Percentiles rank a stretch among this genome's conserved stretches.
phyloP scores from a whole-genome alignment of 2,888 invertebrate genomes.

The Eurois occulta region DNA sequence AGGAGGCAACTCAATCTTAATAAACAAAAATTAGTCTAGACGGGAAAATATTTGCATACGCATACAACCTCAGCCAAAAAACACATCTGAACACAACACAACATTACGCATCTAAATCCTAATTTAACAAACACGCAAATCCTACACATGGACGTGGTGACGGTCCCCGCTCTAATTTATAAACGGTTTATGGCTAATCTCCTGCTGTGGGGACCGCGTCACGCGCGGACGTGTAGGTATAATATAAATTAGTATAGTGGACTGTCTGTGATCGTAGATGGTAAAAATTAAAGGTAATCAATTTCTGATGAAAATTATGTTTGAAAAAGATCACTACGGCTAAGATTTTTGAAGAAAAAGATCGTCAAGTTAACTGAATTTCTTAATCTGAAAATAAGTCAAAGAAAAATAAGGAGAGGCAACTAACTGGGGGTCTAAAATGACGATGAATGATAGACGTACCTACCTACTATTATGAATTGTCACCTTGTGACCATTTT shows the following conservation, averaged over 20 bases:
- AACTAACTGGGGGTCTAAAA: no score
- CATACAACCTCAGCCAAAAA: constrained; percentile 19
- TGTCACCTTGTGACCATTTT: no score
- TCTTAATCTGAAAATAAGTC: neutral
- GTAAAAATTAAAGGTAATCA: neutral
- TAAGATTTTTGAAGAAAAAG: neutral
- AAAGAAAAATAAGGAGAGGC: neutral
- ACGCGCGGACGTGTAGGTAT: constrained; percentile 70
- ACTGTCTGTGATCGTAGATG: constrained; percentile 24
- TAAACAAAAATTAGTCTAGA: neutral
- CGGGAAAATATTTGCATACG: neutral
- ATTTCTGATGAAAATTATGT: neutral
- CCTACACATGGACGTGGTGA: constrained; percentile 69
- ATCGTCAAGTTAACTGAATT: no score
- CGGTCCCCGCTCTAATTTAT: constrained; percentile 70
- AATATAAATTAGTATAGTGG: constrained; percentile 33
- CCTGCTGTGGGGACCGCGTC: constrained; percentile 70
- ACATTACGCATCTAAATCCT: constrained; percentile 55
- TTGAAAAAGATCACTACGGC: neutral
- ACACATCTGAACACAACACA: constrained; percentile 12
- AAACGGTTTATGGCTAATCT: constrained; percentile 78
- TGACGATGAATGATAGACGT: no score
- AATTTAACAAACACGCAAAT: constrained; percentile 71
- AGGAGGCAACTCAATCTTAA: neutral
- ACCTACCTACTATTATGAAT: no score